Conservation (phyloP, 1,140 invertebrate species). For the Cydia splendana region DNA sequence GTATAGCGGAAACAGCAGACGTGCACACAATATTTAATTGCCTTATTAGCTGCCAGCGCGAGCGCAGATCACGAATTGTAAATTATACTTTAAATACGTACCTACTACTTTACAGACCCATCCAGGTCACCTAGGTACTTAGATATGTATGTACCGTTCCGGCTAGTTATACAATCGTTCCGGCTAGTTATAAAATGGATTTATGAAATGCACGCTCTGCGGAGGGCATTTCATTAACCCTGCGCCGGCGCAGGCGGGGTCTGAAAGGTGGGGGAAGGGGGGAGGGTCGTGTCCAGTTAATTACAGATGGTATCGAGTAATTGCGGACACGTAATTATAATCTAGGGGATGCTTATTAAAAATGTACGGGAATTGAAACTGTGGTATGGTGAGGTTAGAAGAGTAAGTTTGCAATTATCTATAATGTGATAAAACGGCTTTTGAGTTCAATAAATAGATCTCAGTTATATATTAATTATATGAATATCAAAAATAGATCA, state of each 20-base stretch:
- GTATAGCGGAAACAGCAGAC: too few relatives aligned
- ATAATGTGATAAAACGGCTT: too few relatives aligned
- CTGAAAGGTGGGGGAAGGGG: background rate
- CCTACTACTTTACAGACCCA: background rate
- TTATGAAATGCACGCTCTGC: slow-evolving; percentile 26
- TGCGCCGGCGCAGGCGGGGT: background rate
- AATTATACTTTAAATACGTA: background rate
- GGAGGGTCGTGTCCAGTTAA: slow-evolving; percentile 25
- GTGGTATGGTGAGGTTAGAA: background rate
- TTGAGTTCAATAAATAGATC: too few relatives aligned
- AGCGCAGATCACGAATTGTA: background rate
- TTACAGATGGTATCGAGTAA: slow-evolving; percentile 30
- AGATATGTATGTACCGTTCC: background rate
- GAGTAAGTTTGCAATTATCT: too few relatives aligned
- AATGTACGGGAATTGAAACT: slow-evolving; percentile 28
- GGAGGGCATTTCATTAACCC: slow-evolving; percentile 32
- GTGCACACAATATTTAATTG: slow-evolving; percentile 1
- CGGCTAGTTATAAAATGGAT: slow-evolving; percentile 28
- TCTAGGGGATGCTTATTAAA: slow-evolving; percentile 27
- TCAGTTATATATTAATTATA: too few relatives aligned
- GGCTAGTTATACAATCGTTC: slow-evolving; percentile 30
- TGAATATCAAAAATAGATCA: too few relatives aligned
- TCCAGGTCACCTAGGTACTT: background rate
- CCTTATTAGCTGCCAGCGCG: background rate
- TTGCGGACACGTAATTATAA: slow-evolving; percentile 31